A percentile compares a stretch with the other conserved stretches of the same genome.
Evolutionary conservation across 1,140 invertebrate species (phyloP).

Genomic region (Rhagoletis pomonella): DNA sequence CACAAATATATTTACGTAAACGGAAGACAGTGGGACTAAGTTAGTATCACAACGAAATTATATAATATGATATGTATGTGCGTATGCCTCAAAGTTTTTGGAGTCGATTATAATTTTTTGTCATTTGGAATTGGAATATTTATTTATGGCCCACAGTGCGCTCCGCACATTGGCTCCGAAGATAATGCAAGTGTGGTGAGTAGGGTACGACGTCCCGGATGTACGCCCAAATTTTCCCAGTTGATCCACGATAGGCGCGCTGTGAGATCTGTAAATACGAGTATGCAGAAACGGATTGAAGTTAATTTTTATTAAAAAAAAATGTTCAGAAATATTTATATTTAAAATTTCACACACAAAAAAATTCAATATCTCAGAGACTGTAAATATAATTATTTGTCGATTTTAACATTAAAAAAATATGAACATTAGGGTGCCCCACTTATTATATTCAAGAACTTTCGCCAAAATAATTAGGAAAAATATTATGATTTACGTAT

Average conservation of each 20-base stretch:
- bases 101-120: neutral
- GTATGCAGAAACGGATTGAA: neutral
- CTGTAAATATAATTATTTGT: no score
- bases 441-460: no score
- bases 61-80: neutral
- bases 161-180: slow-evolving; percentile 81
- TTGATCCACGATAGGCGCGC: slow-evolving; percentile 98
- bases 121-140: neutral
- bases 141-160: slow-evolving; percentile 67
- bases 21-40: slow-evolving; percentile 33
- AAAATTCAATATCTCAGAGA: no score
- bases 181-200: slow-evolving; percentile 87
- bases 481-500: no score
- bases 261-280: slow-evolving; percentile 88
- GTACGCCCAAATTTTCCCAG: slow-evolving; percentile 98
- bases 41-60: slow-evolving; percentile 43
- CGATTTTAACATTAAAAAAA: no score
- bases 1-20: neutral
- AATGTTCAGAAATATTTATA: no score
- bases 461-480: no score
- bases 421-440: no score
- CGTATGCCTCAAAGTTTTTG: neutral
- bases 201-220: slow-evolving; percentile 87
- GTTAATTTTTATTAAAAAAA: no score
- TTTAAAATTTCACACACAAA: no score